Evolutionary conservation across 2,113 vertebrate species (phyloP), one percentile per base, ranked within the genome.

Genomic region (Colossoma macropomum): DNA sequence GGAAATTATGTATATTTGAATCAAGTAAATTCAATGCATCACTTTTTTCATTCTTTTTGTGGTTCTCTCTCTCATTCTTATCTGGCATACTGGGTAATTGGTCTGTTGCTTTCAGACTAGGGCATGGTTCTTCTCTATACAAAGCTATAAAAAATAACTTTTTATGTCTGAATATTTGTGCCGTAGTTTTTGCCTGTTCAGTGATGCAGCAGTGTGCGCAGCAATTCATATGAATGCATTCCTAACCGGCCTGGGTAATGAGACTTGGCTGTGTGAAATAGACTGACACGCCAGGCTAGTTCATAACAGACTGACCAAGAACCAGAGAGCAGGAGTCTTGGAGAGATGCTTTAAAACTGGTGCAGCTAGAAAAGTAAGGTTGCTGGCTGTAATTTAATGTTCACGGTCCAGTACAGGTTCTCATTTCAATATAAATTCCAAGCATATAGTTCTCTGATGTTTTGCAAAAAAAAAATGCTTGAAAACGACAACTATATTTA

Each of bases 271-370:
- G 28, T 76, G 25, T 65, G 41, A 60, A 77, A 50, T 77, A 34
- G 38, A 45, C 34, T 45, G 68, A 23, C 34, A 45, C 41, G 12
- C 68, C 23, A 45, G 23, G 27, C 68, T 45, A 25, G 34, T 21
- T 71, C 34, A 38, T 38, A 69, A 71, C 38, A n/a, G 68, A 71
- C 34, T 71, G 68, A 10, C 68, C 38, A 3, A 34, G 65, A 68
- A 11, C 30, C 65, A 68, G 34, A 41, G 21, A 23, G 32, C 68
- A 45, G 34, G 21, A 21, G 68, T 11, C 45, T 25, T 45, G 68
- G 13, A 10, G 68, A 71, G 12, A 13, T n/a, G 34, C 68, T 45
- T 69, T 69, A 38, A 69, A 69, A 59, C 8, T 9, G 21, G 19
- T 45, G 41, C 34, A 71, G 23, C 38, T n/a, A 45, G 10, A 71